These are phyloP conservation scores for Miniopterus natalensis DNA, from an alignment of 2,113 vertebrate genomes.

Conservation along the genomic window DNA sequence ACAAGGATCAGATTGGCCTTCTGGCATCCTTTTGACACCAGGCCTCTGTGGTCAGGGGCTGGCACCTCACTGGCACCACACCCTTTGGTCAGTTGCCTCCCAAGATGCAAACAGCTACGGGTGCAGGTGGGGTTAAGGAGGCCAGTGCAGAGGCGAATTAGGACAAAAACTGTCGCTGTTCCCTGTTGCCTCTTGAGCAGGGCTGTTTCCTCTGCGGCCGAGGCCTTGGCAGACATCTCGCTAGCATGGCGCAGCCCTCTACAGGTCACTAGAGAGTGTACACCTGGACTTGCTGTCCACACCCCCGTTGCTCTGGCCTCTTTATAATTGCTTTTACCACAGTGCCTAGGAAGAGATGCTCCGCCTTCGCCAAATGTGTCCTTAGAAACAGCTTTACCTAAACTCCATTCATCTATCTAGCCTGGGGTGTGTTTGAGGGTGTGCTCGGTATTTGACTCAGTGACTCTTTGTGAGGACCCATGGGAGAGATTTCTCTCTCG, in stretches of 20 bases:
- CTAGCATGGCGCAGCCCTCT: background rate
- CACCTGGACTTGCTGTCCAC: background rate
- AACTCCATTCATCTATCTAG: background rate
- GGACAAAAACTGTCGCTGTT: background rate
- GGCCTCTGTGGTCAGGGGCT: background rate
- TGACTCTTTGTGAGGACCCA: background rate
- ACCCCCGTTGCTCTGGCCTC: background rate
- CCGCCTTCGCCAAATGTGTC: background rate
- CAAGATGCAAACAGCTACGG: background rate
- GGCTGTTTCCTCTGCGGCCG: background rate
- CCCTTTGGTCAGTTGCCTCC: background rate
- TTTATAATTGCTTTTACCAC: background rate
- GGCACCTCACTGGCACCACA: background rate
- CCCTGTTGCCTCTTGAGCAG: background rate
- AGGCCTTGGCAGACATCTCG: background rate
- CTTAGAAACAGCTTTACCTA: background rate
- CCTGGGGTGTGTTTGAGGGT: background rate
- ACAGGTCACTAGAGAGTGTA: background rate
- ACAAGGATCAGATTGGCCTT: background rate
- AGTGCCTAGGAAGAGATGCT: background rate
- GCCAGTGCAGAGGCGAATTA: background rate
- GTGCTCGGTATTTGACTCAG: background rate
- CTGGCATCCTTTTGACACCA: background rate
- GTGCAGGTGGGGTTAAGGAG: background rate
- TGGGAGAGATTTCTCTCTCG: background rate